phyloP scores from a whole-genome alignment of 2,888 invertebrate species.

The Clistopyga incitator region DNA sequence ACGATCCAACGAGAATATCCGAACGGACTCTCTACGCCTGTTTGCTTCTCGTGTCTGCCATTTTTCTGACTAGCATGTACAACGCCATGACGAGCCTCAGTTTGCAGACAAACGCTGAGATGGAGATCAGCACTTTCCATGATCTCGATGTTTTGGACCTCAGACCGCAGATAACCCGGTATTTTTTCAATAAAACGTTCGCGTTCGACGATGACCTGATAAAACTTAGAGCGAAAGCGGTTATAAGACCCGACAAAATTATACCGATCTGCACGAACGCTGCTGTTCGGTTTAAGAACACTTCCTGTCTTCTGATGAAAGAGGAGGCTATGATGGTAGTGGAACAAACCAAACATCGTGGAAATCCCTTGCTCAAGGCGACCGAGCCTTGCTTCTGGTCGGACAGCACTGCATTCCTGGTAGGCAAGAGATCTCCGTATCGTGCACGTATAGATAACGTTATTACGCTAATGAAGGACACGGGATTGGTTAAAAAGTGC shows the following conservation, averaged over 20 bases:
- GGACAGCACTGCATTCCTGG: slow-evolving; percentile 45
- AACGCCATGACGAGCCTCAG: slow-evolving; percentile 59
- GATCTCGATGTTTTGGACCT: slow-evolving; percentile 65
- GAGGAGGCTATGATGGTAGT: slow-evolving; percentile 26
- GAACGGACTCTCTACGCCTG: slow-evolving; percentile 65
- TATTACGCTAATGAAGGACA: not conserved
- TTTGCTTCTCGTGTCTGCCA: slow-evolving; percentile 58
- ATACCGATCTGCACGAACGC: slow-evolving; percentile 5
- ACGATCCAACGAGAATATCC: slow-evolving; percentile 4
- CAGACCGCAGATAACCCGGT: slow-evolving; percentile 37
- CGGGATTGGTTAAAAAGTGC: slow-evolving; percentile 30
- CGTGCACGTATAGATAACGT: not conserved
- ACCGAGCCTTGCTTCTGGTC: slow-evolving; percentile 54
- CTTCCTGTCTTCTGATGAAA: slow-evolving; percentile 37
- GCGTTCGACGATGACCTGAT: slow-evolving; percentile 9
- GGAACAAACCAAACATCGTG: not conserved
- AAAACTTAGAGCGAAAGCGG: slow-evolving; percentile 34
- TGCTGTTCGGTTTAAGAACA: slow-evolving; percentile 27
- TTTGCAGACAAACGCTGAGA: slow-evolving; percentile 24
- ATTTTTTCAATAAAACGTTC: slow-evolving; percentile 49
- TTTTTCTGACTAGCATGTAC: slow-evolving; percentile 63
- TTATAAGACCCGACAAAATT: not conserved
- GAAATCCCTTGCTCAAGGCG: slow-evolving; percentile 12
- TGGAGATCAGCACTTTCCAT: slow-evolving; percentile 45
- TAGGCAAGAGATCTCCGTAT: slow-evolving; percentile 55